Conservation (phyloP, 2,797 vertebrate genomes). For the Alca torda region DNA sequence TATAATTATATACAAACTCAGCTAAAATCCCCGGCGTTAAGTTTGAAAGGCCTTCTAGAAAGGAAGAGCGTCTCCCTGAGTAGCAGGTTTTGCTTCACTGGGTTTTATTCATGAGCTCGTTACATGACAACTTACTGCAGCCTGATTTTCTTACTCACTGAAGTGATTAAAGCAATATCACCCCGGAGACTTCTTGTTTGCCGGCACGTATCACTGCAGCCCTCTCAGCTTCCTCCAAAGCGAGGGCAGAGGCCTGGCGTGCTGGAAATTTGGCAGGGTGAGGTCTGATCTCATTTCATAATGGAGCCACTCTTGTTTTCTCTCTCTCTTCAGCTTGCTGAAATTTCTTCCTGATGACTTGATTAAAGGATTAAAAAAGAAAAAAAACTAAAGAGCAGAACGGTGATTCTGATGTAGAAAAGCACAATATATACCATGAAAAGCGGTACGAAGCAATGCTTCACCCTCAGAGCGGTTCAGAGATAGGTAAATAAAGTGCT, state of each 20-base stretch:
- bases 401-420: neutral
- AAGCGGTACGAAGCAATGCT: neutral
- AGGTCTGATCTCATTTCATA: neutral
- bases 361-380: neutral
- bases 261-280: neutral
- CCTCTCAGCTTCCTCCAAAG: neutral
- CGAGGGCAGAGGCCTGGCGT: neutral
- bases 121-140: neutral
- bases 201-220: neutral
- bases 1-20: neutral
- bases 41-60: neutral
- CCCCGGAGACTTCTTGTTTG: neutral
- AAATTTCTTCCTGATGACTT: neutral
- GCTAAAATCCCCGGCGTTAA: neutral
- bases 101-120: neutral
- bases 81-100: neutral
- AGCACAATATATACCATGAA: neutral
- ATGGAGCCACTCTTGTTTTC: neutral
- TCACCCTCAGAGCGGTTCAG: neutral
- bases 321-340: neutral
- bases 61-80: neutral
- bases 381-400: neutral
- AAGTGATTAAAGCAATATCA: constrained; percentile 14
- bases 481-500: neutral
- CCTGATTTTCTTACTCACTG: neutral